Conservation (phyloP, 2,888 invertebrate species). For the Machimus rusticus region DNA sequence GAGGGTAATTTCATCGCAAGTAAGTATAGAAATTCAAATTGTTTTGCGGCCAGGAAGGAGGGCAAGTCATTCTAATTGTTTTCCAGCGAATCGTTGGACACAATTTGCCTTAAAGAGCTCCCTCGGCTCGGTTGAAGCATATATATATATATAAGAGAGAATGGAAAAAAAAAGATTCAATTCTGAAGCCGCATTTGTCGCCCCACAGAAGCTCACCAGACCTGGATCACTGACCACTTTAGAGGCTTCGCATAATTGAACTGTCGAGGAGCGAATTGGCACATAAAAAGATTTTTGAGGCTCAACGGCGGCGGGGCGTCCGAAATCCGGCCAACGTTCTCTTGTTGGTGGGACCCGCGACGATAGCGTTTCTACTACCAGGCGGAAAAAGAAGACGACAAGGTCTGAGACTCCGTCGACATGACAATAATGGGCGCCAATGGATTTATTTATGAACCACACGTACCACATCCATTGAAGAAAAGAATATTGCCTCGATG, state of each 20-base stretch:
- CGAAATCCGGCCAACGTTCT: background rate
- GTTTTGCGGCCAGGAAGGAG: background rate
- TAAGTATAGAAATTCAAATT: background rate
- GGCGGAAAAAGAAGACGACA: background rate
- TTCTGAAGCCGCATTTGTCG: background rate
- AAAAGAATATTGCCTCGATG: background rate
- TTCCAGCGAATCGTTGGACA: background rate
- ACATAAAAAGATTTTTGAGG: slow-evolving; percentile 28
- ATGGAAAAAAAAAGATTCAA: background rate
- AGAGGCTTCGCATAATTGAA: slow-evolving; percentile 30
- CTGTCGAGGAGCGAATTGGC: slow-evolving; percentile 20
- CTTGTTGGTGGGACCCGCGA: background rate
- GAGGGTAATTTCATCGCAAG: background rate
- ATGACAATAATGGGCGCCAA: slow-evolving; percentile 43
- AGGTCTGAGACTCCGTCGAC: background rate
- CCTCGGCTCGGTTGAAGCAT: background rate
- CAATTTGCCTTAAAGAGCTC: background rate
- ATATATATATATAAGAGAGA: background rate
- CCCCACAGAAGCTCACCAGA: background rate
- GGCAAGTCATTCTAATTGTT: background rate
- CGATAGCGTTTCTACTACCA: background rate
- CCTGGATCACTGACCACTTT: slow-evolving; percentile 26
- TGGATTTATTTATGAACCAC: slow-evolving; percentile 43
- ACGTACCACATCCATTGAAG: slow-evolving; percentile 40
- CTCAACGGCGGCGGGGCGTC: background rate